Conservation (phyloP, 2,113 vertebrate species). For the Chloebia gouldiae region DNA sequence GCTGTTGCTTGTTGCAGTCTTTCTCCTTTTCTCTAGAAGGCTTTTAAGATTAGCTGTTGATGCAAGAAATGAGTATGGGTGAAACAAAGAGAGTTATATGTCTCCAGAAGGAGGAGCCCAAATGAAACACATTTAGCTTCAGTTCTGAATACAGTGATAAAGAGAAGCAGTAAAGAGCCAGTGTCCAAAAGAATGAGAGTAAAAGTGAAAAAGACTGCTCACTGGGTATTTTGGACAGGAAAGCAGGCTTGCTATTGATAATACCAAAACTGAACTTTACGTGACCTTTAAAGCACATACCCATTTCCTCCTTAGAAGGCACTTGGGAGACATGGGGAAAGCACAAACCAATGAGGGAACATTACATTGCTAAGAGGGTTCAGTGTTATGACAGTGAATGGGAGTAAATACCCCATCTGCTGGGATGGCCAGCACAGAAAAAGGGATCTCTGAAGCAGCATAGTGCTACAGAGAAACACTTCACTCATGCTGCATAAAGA, state of each 20-base stretch:
- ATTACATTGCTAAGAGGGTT: background rate
- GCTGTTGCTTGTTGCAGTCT: background rate
- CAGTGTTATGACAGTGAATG: background rate
- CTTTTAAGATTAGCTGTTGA: slow-evolving; percentile 17
- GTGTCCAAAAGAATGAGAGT: background rate
- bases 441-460: background rate
- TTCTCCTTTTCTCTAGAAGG: background rate
- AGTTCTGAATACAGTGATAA: background rate
- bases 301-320: background rate
- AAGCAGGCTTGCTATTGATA: background rate
- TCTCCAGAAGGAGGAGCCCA: background rate
- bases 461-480: background rate
- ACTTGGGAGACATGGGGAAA: background rate
- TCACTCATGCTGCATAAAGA: background rate
- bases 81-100: background rate
- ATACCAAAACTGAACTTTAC: background rate
- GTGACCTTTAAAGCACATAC: background rate
- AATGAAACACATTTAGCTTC: background rate
- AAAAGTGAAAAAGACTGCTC: background rate
- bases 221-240: background rate
- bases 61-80: background rate
- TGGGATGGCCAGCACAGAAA: background rate
- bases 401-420: background rate
- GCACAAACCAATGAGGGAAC: background rate
- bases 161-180: background rate